These are phyloP conservation scores for Tachypleus tridentatus DNA, from an alignment of 1,140 invertebrate genomes.

Conservation along the genomic window DNA sequence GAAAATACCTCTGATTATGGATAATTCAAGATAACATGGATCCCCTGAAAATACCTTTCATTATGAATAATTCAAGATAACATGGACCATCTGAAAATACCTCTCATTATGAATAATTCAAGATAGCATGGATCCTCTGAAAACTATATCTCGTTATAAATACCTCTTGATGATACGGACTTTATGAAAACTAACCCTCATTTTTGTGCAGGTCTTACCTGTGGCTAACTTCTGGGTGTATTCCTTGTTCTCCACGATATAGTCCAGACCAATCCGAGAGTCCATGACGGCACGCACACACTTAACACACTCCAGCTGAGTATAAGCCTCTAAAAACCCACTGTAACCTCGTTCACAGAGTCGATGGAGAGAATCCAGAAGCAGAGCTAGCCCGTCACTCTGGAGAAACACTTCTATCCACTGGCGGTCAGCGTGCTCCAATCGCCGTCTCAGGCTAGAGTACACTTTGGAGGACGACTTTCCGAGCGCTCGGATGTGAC, in stretches of 20 bases:
- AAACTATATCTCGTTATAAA: too few relatives aligned
- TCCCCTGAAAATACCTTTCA: too few relatives aligned
- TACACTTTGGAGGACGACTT: too few relatives aligned
- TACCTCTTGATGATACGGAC: too few relatives aligned
- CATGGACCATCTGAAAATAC: too few relatives aligned
- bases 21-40: too few relatives aligned
- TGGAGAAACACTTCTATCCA: neutral
- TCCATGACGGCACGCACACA: conserved; percentile 41
- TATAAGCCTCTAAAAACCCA: conserved; percentile 3
- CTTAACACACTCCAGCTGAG: conserved; percentile 37
- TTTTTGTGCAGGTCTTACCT: conserved; percentile 29
- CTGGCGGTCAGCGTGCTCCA: neutral
- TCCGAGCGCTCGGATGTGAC: too few relatives aligned
- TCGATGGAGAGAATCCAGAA: neutral
- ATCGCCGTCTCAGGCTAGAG: neutral
- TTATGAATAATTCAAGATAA: too few relatives aligned
- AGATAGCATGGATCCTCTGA: too few relatives aligned
- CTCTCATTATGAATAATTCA: too few relatives aligned
- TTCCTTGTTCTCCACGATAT: conserved; percentile 35
- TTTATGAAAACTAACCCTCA: too few relatives aligned
- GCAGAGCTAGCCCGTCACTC: neutral
- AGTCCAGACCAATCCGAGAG: conserved; percentile 37
- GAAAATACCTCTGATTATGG: too few relatives aligned
- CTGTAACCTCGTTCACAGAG: conserved; percentile 1
- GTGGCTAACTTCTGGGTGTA: conserved; percentile 35